Evolutionary conservation across 1,140 invertebrate species (phyloP), one percentile per base, ranked within the genome.

Genomic region (Pseudomyrmex gracilis): DNA sequence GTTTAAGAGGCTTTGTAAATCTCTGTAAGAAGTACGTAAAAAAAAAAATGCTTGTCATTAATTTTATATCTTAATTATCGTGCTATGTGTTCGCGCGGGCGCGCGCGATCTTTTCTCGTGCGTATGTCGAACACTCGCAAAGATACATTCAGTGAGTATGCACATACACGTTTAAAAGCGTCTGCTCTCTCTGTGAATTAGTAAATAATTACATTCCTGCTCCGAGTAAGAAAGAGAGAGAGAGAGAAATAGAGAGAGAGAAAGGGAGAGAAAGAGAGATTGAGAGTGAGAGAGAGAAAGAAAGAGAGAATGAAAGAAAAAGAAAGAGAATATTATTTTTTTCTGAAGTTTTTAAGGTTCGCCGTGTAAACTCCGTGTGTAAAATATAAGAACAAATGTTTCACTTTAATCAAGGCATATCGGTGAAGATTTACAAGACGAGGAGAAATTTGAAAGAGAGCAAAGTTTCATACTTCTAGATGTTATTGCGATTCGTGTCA

Each of bases 1-100:
- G 58, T 71, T 80, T 80, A 80, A 80, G 76, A 71, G 66, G 76
- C 76, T 80, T 80, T 71, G 53, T 80, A 80, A 80, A 71, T 80
- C 76, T 80, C 76, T 71, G 76, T 80, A 80, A 80, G 76, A 71
- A 57, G n/a, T 15, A 20, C 73, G 63, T 51, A 73, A 34, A 4
- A 34, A 34, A 34, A 34, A 34, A 34, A 57, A 83, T 63, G 73
- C 85, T 83, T 87, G 74, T 73, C 57, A 87, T 80, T 80, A 85
- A 87, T 87, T 87, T 87, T 87, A 84, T 87, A 87, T 84, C 85
- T 87, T 87, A 84, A 87, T 87, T 88, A 73, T 85, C 71, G 57
- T 87, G 76, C 83, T 87, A 87, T 88, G 87, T 87, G 87, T 88
- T 88, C 87, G 34, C 34, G 34, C 4, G 34, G 4, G 34, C 4